Conservation (phyloP, 2,888 invertebrate genomes). For the Apamea anceps region DNA sequence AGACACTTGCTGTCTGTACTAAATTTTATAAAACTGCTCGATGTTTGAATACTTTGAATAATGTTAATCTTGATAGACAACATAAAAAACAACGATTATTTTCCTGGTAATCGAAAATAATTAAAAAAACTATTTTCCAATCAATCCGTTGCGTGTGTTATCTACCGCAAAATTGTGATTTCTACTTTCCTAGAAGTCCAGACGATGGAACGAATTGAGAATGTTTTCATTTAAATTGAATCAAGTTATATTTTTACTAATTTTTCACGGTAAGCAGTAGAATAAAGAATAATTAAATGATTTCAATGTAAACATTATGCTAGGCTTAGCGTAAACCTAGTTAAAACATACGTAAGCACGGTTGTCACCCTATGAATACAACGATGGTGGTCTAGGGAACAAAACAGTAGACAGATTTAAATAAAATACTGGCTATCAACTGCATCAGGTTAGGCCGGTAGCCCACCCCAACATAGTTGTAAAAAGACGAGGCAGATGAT, state of each 20-base stretch:
- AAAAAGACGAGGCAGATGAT: neutral
- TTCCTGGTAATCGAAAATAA: constrained; percentile 10
- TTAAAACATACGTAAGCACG: neutral
- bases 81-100: neutral
- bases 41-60: neutral
- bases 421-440: neutral
- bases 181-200: neutral
- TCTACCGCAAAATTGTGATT: constrained; percentile 26
- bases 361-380: neutral
- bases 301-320: neutral
- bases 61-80: neutral
- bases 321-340: neutral
- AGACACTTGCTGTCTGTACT: neutral
- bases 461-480: neutral
- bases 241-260: constrained; percentile 10
- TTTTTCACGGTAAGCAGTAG: constrained; percentile 36
- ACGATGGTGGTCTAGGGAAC: neutral
- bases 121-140: neutral
- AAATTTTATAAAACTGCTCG: neutral
- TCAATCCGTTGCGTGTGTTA: neutral
- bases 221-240: constrained; percentile 35
- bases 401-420: neutral
- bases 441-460: neutral
- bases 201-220: neutral
- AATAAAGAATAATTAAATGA: neutral